Conservation (phyloP, 2,888 invertebrate genomes). For the Eupeodes latifasciatus region DNA sequence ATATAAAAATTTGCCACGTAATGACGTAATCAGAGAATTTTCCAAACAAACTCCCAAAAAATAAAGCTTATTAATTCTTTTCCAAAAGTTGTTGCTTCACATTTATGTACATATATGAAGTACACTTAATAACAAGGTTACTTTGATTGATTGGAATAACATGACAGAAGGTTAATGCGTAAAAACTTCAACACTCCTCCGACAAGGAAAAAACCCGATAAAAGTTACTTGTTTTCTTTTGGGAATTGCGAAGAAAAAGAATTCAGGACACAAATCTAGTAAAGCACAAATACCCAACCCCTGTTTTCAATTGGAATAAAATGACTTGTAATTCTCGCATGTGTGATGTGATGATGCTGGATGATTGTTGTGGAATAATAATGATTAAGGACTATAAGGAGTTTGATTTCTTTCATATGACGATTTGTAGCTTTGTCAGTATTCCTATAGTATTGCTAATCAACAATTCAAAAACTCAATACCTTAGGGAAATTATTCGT, state of each 20-base stretch:
- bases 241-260: slow-evolving; percentile 45
- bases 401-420: slow-evolving; percentile 20
- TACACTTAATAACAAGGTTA: slow-evolving; percentile 32
- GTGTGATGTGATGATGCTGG: slow-evolving; percentile 22
- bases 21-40: neutral
- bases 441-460: neutral
- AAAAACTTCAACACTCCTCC: slow-evolving; percentile 43
- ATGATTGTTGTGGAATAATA: slow-evolving; percentile 52
- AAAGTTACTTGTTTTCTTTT: slow-evolving; percentile 41
- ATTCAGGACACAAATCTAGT: neutral
- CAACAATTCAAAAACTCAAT: slow-evolving; percentile 29
- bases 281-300: neutral
- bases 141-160: slow-evolving; percentile 68
- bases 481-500: slow-evolving; percentile 7
- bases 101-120: no score
- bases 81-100: neutral
- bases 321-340: slow-evolving; percentile 62
- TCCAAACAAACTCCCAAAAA: neutral
- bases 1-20: slow-evolving; percentile 7
- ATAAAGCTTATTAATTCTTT: slow-evolving; percentile 9
- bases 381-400: slow-evolving; percentile 42
- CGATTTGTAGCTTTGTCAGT: neutral
- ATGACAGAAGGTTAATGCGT: slow-evolving; percentile 57
- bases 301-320: slow-evolving; percentile 29
- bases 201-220: neutral